phyloP scores from a whole-genome alignment of 2,797 vertebrate genomes.

The Gymnoscopelus microlampas region DNA sequence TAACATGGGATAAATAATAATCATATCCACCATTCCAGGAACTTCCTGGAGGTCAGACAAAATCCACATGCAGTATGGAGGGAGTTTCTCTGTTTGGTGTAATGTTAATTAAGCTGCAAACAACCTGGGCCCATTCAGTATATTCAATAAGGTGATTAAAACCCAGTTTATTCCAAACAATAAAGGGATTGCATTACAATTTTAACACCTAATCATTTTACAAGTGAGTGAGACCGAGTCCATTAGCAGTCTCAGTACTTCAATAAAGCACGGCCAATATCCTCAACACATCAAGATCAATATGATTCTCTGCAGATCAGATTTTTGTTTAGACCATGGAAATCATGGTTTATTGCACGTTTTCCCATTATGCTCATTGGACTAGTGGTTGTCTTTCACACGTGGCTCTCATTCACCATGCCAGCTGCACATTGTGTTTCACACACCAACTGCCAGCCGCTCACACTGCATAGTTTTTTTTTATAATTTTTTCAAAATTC shows the following conservation, averaged over 20 bases:
- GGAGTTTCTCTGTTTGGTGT: neutral
- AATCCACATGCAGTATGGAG: neutral
- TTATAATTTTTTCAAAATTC: constrained; percentile 42
- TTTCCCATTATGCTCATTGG: constrained; percentile 57
- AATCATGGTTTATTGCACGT: constrained; percentile 34
- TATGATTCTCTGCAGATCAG: constrained; percentile 15
- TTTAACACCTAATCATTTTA: constrained; percentile 13
- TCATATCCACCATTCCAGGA: neutral
- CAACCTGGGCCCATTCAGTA: constrained; percentile 23
- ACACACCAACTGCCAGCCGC: constrained; percentile 41
- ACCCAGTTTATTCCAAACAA: too few species aligned
- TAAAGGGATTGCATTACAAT: neutral
- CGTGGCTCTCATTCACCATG: constrained; percentile 49
- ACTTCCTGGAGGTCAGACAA: neutral
- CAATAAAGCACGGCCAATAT: constrained; percentile 11
- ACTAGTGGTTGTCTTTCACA: constrained; percentile 61
- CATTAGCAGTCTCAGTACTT: neutral
- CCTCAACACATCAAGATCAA: constrained; percentile 20
- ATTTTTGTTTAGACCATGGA: constrained; percentile 17
- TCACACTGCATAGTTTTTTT: constrained; percentile 18
- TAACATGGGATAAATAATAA: neutral
- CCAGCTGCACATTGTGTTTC: constrained; percentile 60
- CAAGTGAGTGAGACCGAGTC: constrained; percentile 1
- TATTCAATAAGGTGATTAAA: neutral
- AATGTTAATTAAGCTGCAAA: constrained; percentile 23